Evolutionary conservation across 2,888 invertebrate genomes (phyloP).

Genomic region (Rhamphomyia laevipes): DNA sequence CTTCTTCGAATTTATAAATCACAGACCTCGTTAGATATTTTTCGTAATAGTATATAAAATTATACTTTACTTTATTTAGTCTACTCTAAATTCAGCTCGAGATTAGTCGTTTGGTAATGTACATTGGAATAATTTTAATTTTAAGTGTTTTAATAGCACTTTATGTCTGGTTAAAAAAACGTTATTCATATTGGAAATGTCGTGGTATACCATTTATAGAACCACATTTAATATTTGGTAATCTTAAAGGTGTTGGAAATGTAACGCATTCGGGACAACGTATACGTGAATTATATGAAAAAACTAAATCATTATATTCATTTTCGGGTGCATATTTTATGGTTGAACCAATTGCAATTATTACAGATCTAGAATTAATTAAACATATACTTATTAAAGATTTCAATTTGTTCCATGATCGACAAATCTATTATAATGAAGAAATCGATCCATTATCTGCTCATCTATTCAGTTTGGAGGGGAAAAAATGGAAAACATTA

Average conservation of each 20-base stretch:
- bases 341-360: slow-evolving; percentile 19
- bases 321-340: slow-evolving; percentile 27
- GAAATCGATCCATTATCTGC: slow-evolving; percentile 32
- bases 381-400: slow-evolving; percentile 33
- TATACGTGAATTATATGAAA: slow-evolving; percentile 20
- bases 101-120: too few relatives aligned
- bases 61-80: too few relatives aligned
- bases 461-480: slow-evolving; percentile 34
- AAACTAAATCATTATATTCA: slow-evolving; percentile 8
- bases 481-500: slow-evolving; percentile 38
- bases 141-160: too few relatives aligned
- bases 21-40: too few relatives aligned
- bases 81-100: too few relatives aligned
- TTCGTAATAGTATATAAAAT: too few relatives aligned
- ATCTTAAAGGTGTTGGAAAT: slow-evolving; percentile 19
- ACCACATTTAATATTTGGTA: slow-evolving; percentile 21
- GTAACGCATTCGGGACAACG: slow-evolving; percentile 19
- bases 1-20: too few relatives aligned
- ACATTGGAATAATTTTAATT: too few relatives aligned
- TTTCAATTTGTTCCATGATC: slow-evolving; percentile 31
- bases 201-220: slow-evolving; percentile 20
- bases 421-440: slow-evolving; percentile 30
- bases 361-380: slow-evolving; percentile 30
- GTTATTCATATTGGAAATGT: slow-evolving; percentile 18
- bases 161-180: neutral